phyloP scores from a whole-genome alignment of 2,797 vertebrate species.

The Rhynchotus rufescens region DNA sequence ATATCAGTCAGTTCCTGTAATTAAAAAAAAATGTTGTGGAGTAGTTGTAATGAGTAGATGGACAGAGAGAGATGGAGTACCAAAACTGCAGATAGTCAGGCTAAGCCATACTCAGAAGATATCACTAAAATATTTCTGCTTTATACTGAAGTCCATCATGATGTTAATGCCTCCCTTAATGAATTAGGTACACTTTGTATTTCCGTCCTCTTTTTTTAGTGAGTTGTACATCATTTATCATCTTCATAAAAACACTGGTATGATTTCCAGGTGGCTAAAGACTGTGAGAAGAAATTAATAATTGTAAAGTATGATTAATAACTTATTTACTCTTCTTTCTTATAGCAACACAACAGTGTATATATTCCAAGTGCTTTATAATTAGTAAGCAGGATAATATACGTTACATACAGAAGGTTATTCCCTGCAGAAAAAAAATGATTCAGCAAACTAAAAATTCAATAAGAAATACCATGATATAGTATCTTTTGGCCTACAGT shows the following conservation, averaged over 20 bases:
- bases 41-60: background rate
- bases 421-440: background rate
- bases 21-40: background rate
- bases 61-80: background rate
- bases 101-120: background rate
- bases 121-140: background rate
- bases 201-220: background rate
- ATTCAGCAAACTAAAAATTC: background rate
- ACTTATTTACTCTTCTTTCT: constrained; percentile 25
- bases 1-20: background rate
- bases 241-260: background rate
- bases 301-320: constrained; percentile 41
- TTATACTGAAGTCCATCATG: background rate
- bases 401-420: background rate
- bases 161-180: background rate
- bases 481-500: background rate
- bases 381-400: background rate
- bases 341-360: background rate
- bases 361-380: background rate
- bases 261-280: background rate
- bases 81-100: background rate
- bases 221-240: constrained; percentile 19
- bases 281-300: constrained; percentile 24
- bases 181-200: background rate
- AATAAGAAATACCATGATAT: background rate